Percentiles rank a stretch among this genome's conserved stretches.
Conservation (phyloP, 1,140 invertebrate genomes). For the Acromyrmex heyeri region DNA sequence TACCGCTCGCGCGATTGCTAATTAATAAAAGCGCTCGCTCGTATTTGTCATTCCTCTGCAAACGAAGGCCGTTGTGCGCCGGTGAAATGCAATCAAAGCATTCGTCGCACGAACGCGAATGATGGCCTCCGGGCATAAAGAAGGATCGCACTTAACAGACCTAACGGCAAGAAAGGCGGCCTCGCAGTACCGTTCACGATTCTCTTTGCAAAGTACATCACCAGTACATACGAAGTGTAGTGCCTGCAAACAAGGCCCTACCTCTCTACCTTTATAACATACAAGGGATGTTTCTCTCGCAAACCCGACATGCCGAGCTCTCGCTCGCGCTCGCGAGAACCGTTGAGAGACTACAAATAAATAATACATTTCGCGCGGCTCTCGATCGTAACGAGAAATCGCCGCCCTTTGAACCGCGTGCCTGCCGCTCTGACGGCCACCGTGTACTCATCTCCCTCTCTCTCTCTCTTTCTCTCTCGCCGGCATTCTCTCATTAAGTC, state of each 20-base stretch:
- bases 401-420: slow-evolving; percentile 55
- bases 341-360: slow-evolving; percentile 59
- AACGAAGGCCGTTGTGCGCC: background rate
- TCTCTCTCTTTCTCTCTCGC: background rate
- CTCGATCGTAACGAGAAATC: slow-evolving; percentile 62
- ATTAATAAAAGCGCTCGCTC: slow-evolving; percentile 52
- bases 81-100: slow-evolving; percentile 63
- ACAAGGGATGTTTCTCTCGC: slow-evolving; percentile 29
- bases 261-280: slow-evolving; percentile 23
- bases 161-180: slow-evolving; percentile 48
- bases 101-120: slow-evolving; percentile 51
- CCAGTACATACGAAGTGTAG: slow-evolving; percentile 13
- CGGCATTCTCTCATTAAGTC: slow-evolving; percentile 65
- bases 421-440: background rate
- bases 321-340: background rate
- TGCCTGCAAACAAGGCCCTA: slow-evolving; percentile 47
- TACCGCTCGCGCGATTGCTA: background rate
- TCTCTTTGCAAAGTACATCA: slow-evolving; percentile 21
- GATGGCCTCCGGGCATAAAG: slow-evolving; percentile 1
- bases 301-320: slow-evolving; percentile 18
- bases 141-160: slow-evolving; percentile 13
- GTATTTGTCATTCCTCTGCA: slow-evolving; percentile 30
- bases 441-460: slow-evolving; percentile 9
- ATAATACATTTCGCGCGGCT: slow-evolving; percentile 72
- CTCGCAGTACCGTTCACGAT: slow-evolving; percentile 10